Percentiles rank a stretch among this genome's conserved stretches.
Conservation (phyloP, 2,797 vertebrate genomes). For the Diplodus sargus region DNA sequence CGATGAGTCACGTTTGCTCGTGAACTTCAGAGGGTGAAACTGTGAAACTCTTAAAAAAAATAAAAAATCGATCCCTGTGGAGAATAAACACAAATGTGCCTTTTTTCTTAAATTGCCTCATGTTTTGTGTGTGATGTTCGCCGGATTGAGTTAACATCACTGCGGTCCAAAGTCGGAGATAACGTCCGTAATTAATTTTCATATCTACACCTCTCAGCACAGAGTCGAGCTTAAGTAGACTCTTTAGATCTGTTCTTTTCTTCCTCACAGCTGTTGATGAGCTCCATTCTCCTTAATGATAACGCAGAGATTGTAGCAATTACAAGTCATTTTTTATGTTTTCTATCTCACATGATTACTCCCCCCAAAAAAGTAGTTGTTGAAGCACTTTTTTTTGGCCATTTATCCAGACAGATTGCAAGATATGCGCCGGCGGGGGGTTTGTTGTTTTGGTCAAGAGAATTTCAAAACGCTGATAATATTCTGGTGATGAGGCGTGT, state of each 20-base stretch:
- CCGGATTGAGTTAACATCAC: conserved; percentile 41
- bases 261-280: conserved; percentile 53
- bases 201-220: conserved; percentile 58
- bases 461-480: conserved; percentile 21
- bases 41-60: neutral
- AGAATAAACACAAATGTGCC: conserved; percentile 36
- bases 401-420: conserved; percentile 10
- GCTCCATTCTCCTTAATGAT: conserved; percentile 41
- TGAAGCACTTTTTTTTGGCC: neutral
- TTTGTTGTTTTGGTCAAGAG: conserved; percentile 12
- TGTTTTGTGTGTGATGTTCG: conserved; percentile 36
- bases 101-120: conserved; percentile 15
- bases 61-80: conserved; percentile 12
- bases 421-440: too few relatives aligned
- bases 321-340: conserved; percentile 43
- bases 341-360: conserved; percentile 3
- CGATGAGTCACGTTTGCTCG: neutral
- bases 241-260: conserved; percentile 57
- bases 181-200: conserved; percentile 72
- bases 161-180: conserved; percentile 61
- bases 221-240: conserved; percentile 42
- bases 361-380: neutral
- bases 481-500: neutral
- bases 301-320: conserved; percentile 40
- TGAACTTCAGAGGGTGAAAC: conserved; percentile 11